These are phyloP conservation scores for Parelbella ahira DNA, from an alignment of 2,888 invertebrate genomes.

Conservation along the genomic window DNA sequence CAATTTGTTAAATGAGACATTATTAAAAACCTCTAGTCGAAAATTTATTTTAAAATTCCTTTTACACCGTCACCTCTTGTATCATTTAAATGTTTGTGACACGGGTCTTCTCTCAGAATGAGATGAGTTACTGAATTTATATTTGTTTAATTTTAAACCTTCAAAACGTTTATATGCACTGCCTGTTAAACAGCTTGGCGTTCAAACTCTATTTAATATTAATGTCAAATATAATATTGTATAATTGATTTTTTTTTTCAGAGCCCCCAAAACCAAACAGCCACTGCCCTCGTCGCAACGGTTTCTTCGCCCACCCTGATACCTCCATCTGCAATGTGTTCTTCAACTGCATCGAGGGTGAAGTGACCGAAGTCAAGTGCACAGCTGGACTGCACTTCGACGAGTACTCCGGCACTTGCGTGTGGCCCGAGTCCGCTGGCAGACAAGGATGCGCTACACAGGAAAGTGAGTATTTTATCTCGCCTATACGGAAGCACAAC, in stretches of 20 bases:
- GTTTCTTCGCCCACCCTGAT: slow-evolving; percentile 95
- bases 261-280: slow-evolving; percentile 87
- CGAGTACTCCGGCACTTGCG: slow-evolving; percentile 93
- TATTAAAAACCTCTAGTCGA: too few relatives aligned
- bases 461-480: slow-evolving; percentile 65
- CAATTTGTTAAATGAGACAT: too few relatives aligned
- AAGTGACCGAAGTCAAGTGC: slow-evolving; percentile 88
- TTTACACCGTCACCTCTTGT: too few relatives aligned
- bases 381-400: slow-evolving; percentile 95
- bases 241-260: slow-evolving; percentile 42
- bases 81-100: too few relatives aligned
- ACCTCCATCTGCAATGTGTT: slow-evolving; percentile 90
- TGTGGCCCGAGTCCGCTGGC: slow-evolving; percentile 91
- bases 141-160: too few relatives aligned
- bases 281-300: slow-evolving; percentile 91
- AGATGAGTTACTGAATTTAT: too few relatives aligned
- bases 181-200: too few relatives aligned
- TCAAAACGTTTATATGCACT: too few relatives aligned
- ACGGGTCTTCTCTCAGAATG: too few relatives aligned
- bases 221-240: too few relatives aligned
- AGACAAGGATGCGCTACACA: slow-evolving; percentile 85
- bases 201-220: too few relatives aligned
- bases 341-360: slow-evolving; percentile 94
- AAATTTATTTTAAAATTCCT: too few relatives aligned
- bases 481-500: slow-evolving; percentile 1